Conservation (phyloP, 1,140 invertebrate genomes). For the Anadara kagoshimensis region DNA sequence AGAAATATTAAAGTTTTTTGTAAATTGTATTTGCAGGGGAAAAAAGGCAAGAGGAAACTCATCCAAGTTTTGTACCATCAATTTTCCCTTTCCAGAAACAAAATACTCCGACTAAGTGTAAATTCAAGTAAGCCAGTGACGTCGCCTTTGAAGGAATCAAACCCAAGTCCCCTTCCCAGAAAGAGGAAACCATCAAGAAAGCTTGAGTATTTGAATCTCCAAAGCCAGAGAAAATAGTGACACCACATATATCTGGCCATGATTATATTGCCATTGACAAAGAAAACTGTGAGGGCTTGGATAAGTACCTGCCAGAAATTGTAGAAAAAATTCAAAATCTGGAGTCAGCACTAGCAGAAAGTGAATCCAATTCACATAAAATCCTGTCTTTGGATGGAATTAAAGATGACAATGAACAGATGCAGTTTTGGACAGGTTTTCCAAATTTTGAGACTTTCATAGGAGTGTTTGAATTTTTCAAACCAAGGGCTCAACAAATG, state of each 20-base stretch:
- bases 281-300: neutral
- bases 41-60: too few relatives aligned
- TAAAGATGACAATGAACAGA: neutral
- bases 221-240: conserved; percentile 91
- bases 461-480: too few relatives aligned
- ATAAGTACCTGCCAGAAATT: conserved; percentile 3
- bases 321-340: conserved; percentile 2
- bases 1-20: too few relatives aligned
- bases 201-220: too few relatives aligned
- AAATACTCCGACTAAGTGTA: too few relatives aligned
- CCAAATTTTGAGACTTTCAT: conserved; percentile 1
- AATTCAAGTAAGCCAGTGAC: too few relatives aligned
- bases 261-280: neutral
- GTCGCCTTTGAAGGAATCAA: too few relatives aligned
- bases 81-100: too few relatives aligned
- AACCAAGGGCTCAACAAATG: neutral
- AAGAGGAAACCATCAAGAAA: too few relatives aligned
- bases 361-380: neutral
- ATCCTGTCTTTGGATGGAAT: neutral
- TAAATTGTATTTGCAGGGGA: too few relatives aligned
- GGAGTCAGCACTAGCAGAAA: neutral
- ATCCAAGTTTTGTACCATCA: too few relatives aligned
- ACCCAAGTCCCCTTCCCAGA: too few relatives aligned
- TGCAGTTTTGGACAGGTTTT: conserved; percentile 1
- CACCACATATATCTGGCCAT: conserved; percentile 79